Evolutionary conservation across 2,888 invertebrate genomes (phyloP).

Genomic region (Priapulus caudatus): DNA sequence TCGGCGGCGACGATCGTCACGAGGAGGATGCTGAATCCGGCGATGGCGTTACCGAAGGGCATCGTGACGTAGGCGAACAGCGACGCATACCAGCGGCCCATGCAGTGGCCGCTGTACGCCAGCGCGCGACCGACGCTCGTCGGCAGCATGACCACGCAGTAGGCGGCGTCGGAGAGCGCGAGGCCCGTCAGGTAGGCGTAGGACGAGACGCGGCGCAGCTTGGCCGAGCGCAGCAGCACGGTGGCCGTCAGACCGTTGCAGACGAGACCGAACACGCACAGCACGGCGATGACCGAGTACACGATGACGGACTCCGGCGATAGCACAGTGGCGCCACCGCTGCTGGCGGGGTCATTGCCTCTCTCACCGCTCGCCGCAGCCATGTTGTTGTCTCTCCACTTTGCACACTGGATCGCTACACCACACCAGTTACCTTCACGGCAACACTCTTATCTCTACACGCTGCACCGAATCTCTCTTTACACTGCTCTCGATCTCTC

Average conservation of each 20-base stretch:
- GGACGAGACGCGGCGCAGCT: background rate
- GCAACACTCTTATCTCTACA: no score
- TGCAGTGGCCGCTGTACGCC: background rate
- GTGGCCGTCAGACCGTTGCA: background rate
- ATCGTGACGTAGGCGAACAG: background rate
- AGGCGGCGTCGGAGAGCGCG: background rate
- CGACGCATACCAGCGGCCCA: background rate
- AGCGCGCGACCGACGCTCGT: background rate
- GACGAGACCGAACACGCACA: background rate
- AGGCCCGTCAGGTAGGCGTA: background rate
- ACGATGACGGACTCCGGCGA: no score
- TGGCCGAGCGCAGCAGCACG: background rate
- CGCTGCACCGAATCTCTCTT: no score
- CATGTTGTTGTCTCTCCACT: no score
- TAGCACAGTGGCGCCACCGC: no score
- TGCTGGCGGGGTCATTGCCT: no score
- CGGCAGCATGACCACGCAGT: background rate
- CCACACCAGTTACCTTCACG: no score
- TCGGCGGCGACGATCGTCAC: background rate
- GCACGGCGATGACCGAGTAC: background rate
- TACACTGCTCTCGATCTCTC: no score
- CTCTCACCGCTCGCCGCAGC: no score
- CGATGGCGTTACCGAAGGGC: background rate
- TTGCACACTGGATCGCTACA: no score
- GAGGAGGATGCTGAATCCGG: background rate